Percentiles rank a stretch among this genome's conserved stretches.
Evolutionary conservation across 37 sponge, comb jelly and placozoan species (phyloP).

Genomic region (Amphimedon queenslandica): DNA sequence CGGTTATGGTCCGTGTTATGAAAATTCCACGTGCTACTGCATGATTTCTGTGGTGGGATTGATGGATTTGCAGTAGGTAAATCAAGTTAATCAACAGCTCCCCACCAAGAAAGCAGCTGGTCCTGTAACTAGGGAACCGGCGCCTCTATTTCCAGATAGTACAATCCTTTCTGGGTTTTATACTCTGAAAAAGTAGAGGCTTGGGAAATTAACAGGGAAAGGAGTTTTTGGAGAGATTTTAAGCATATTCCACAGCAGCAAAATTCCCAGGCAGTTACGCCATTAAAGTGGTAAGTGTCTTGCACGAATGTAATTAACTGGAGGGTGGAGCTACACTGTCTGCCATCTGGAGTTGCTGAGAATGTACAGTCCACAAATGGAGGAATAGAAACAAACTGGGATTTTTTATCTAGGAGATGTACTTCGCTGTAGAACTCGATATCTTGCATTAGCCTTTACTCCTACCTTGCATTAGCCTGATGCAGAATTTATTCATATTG

Average conservation of each 20-base stretch:
- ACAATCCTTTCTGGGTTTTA: constrained; percentile 57
- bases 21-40: too few relatives aligned
- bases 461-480: too few relatives aligned
- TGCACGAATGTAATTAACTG: too few relatives aligned
- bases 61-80: neutral
- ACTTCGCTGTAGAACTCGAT: too few relatives aligned
- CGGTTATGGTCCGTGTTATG: too few relatives aligned
- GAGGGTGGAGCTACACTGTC: too few relatives aligned
- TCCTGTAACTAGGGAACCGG: constrained; percentile 45
- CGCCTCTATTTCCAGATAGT: constrained; percentile 67
- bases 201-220: constrained; percentile 63
- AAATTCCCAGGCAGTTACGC: constrained; percentile 25
- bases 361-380: neutral
- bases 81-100: neutral
- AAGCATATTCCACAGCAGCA: constrained; percentile 16
- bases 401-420: constrained; percentile 89
- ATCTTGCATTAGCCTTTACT: too few relatives aligned
- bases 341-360: too few relatives aligned
- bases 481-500: too few relatives aligned
- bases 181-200: constrained; percentile 37
- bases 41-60: too few relatives aligned
- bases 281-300: constrained; percentile 78
- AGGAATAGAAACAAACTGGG: constrained; percentile 96
- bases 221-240: constrained; percentile 90
- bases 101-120: neutral